Conservation (phyloP, 2,113 vertebrate genomes). For the Oryctolagus cuniculus region mOryCun1.1 NC_091445.1:21984001-21984500, state of each 20-base stretch:
- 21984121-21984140: background rate
- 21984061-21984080: background rate
- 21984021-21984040: background rate
- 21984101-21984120: background rate
- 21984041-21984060: too few species aligned
- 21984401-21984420: background rate
- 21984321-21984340: background rate
- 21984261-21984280: background rate
- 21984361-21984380: background rate
- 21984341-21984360: background rate
- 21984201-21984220: background rate
- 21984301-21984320: background rate
- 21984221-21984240: background rate
- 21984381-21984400: background rate
- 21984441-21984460: background rate
- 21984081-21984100: rapidly evolving
- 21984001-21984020: background rate
- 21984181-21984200: background rate
- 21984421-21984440: background rate
- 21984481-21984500: background rate
- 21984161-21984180: background rate
- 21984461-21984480: background rate
- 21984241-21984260: background rate
- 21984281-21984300: background rate
- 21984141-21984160: background rate